Conservation (phyloP, 1,140 invertebrate species). For the Drosophila biarmipes region DNA sequence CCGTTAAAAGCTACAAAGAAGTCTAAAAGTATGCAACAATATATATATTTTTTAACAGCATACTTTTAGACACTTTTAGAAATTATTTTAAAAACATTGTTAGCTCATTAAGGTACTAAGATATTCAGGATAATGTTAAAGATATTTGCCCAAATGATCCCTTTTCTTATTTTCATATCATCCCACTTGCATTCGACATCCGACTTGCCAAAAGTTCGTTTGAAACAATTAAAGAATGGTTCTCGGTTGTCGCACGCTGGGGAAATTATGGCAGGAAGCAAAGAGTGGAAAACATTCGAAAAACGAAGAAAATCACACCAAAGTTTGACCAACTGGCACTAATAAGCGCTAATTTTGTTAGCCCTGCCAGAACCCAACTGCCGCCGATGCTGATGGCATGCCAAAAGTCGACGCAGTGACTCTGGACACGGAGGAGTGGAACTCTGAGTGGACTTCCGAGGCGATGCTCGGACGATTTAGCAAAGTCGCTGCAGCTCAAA, state of each 20-base stretch:
- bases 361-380: conserved; percentile 41
- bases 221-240: conserved; percentile 72
- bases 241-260: conserved; percentile 44
- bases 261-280: conserved; percentile 62
- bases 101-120: too few species aligned
- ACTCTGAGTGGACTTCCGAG: conserved; percentile 47
- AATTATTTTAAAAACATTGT: too few species aligned
- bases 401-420: conserved; percentile 43
- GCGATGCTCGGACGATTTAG: conserved; percentile 72
- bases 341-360: conserved; percentile 82
- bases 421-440: conserved; percentile 14
- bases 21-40: too few species aligned
- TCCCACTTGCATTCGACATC: conserved; percentile 26
- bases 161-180: background rate
- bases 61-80: too few species aligned
- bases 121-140: too few species aligned
- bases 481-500: conserved; percentile 77
- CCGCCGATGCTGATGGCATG: conserved; percentile 46
- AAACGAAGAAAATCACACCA: conserved; percentile 53
- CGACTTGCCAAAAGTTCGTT: conserved; percentile 60
- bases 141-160: too few species aligned
- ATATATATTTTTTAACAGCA: too few species aligned
- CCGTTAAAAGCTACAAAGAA: too few species aligned
- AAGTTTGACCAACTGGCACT: conserved; percentile 78
- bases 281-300: conserved; percentile 29